Evolutionary conservation across 2,888 invertebrate genomes (phyloP).

Genomic region (Laspeyria flexula): DNA sequence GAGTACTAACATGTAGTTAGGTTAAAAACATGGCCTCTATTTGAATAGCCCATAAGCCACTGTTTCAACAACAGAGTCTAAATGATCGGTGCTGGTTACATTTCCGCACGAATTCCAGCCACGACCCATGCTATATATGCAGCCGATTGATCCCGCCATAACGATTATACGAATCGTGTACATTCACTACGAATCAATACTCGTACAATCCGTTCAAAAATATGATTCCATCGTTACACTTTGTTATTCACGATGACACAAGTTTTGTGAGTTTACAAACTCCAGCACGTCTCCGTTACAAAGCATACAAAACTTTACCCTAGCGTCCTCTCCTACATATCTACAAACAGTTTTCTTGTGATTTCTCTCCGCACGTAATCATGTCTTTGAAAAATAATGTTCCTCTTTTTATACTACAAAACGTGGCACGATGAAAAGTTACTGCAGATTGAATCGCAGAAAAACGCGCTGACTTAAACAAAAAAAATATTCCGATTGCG

Average conservation of each 20-base stretch:
- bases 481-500: conserved; percentile 32
- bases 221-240: conserved; percentile 7
- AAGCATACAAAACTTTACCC: conserved; percentile 25
- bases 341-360: conserved; percentile 35
- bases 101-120: conserved; percentile 2
- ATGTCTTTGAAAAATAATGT: conserved; percentile 53
- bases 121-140: not conserved
- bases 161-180: not conserved
- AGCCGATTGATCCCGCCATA: not conserved
- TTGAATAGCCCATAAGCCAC: conserved; percentile 4
- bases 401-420: conserved; percentile 50
- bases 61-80: conserved; percentile 7
- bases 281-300: conserved; percentile 22
- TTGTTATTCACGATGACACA: conserved; percentile 15
- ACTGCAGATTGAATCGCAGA: conserved; percentile 68
- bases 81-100: conserved; percentile 5
- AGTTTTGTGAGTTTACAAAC: conserved; percentile 18
- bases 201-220: not conserved
- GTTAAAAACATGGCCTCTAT: conserved; percentile 4
- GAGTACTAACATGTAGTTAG: not conserved
- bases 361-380: conserved; percentile 44
- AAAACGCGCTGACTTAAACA: conserved; percentile 49
- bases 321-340: conserved; percentile 23
- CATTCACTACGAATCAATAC: not conserved
- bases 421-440: conserved; percentile 63